Base-by-base conservation (phyloP, 1,140 invertebrate genomes). In the Oryctes rhinoceros region DNA sequence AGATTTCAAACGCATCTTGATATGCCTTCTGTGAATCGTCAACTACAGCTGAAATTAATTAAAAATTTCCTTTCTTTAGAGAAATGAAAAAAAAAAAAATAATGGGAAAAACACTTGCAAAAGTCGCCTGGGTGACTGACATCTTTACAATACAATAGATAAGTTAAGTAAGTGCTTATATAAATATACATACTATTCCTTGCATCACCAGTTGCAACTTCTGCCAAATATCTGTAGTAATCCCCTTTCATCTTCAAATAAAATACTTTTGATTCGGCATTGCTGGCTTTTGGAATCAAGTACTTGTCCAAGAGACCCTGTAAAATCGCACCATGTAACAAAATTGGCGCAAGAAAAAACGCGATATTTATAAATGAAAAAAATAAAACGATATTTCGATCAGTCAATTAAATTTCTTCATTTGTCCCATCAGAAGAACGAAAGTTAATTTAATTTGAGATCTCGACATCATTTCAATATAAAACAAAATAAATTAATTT, bases 21-120 rank as follows among this genome's bases (percentile, higher is more conserved):
- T 99, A 99, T 83, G 97, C 96, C 91, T 98, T 97, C 92, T 99
- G 96, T 84, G 97, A 98, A 90, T 98, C 96, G 87, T 98, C 96
- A 88, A 99, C 96, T 89, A 98, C 97, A 91, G 94, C 97, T 98
- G 82, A 77, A 83, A 84, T 82, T 81, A 67, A 76, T 78, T 78
- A 48, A 48, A 78, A 76, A 20, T 67, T 18, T 53, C 49, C 9
- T 53, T 18, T 18, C 13, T 48, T 48, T 15, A 48, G 13, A 48
- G 7, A 48, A 15, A 48, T 48, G 24, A 30, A 30, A 30, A 30
- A 30, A 30, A 30, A 30, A 30, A 30, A 1, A 30, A 30, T 30
- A 2, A n/a, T 53, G 9, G 13, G 6, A 53, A 53, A 53, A 13
- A 53, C 49, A 44, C 5, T 5, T 7, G 49, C 9, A 15, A 53